Conservation (phyloP, 2,888 invertebrate genomes). For the Stegophylla sp. region DNA sequence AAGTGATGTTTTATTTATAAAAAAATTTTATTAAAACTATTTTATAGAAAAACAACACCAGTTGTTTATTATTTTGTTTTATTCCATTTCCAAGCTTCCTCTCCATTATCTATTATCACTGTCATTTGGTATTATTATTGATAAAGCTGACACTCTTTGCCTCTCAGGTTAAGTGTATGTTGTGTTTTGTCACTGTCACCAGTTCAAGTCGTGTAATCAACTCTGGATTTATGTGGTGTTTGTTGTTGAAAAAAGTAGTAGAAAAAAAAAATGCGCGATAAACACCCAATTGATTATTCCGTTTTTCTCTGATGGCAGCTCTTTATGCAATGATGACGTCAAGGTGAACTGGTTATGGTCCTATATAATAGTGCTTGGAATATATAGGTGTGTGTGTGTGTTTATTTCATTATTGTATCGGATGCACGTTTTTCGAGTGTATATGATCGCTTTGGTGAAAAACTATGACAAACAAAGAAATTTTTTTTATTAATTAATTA, state of each 20-base stretch:
- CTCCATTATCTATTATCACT: no score
- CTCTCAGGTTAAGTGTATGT: background rate
- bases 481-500: constrained; percentile 26
- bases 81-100: no score
- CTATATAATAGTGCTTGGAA: constrained; percentile 29
- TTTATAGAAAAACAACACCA: constrained; percentile 34
- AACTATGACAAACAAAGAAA: background rate
- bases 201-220: background rate
- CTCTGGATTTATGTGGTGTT: background rate
- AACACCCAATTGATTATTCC: constrained; percentile 7
- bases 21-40: constrained; percentile 50
- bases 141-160: background rate
- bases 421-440: constrained; percentile 34
- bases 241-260: background rate
- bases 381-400: constrained; percentile 36
- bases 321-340: constrained; percentile 38
- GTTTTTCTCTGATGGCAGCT: constrained; percentile 8
- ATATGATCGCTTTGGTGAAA: background rate
- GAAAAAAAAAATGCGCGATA: background rate
- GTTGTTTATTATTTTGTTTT: background rate
- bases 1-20: constrained; percentile 56
- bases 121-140: no score
- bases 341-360: constrained; percentile 51
- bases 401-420: constrained; percentile 20
- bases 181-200: background rate